Conservation (phyloP, 2,797 vertebrate genomes). For the Decapterus maruadsi region DNA sequence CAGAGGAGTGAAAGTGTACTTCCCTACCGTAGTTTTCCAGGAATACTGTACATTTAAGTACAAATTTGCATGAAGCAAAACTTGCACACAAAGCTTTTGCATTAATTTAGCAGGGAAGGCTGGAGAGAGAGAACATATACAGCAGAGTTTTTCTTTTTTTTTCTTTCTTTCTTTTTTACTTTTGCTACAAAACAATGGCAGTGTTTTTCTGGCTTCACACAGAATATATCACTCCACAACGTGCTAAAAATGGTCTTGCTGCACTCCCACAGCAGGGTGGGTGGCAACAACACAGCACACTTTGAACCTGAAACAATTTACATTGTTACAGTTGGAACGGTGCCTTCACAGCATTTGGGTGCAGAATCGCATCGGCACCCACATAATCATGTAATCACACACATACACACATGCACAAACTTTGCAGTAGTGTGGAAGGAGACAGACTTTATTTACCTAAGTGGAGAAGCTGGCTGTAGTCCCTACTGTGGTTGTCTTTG, state of each 20-base stretch:
- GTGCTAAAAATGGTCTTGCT: conserved; percentile 69
- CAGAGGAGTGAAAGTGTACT: conserved; percentile 4
- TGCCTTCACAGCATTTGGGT: conserved; percentile 60
- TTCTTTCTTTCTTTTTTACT: conserved; percentile 34
- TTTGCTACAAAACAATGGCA: conserved; percentile 47
- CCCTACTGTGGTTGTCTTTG: conserved; percentile 71
- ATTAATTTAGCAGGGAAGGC: conserved; percentile 2
- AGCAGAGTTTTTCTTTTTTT: too few relatives aligned
- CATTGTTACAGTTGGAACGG: conserved; percentile 78
- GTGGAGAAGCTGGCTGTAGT: conserved; percentile 65
- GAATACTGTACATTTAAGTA: conserved; percentile 34
- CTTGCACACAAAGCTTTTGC: conserved; percentile 12
- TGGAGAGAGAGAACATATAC: conserved; percentile 23
- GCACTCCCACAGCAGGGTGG: conserved; percentile 66
- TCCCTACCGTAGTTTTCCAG: conserved; percentile 28
- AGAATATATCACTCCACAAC: conserved; percentile 51
- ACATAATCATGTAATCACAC: conserved; percentile 30
- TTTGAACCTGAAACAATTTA: conserved; percentile 80
- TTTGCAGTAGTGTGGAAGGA: conserved; percentile 55
- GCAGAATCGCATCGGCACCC: conserved; percentile 45
- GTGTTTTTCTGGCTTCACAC: conserved; percentile 65
- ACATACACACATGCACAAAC: conserved; percentile 28
- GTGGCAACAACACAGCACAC: conserved; percentile 64
- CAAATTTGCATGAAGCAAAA: conserved; percentile 28
- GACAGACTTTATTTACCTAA: conserved; percentile 71